Percentiles rank a stretch among this genome's conserved stretches.
phyloP scores from a whole-genome alignment of 2,113 vertebrate species.

The Eulacestoma nigropectus region DNA sequence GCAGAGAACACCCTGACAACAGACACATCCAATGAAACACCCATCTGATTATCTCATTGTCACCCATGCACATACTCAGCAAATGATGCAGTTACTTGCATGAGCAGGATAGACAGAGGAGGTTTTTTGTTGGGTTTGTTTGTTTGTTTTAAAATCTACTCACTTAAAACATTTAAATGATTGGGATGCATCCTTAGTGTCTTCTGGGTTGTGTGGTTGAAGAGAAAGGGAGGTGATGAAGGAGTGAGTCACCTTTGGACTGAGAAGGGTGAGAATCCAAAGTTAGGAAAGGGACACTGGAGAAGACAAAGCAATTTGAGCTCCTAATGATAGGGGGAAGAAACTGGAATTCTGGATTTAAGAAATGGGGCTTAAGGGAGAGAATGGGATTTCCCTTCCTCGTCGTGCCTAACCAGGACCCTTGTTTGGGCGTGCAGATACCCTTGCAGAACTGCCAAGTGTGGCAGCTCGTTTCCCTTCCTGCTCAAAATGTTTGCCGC shows the following conservation, averaged over 20 bases:
- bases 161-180: background rate
- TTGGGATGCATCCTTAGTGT: background rate
- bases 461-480: background rate
- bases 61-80: background rate
- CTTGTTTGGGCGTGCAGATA: background rate
- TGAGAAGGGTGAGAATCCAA: background rate
- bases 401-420: fast-evolving
- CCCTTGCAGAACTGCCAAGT: background rate
- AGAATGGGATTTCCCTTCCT: background rate
- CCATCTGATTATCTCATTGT: background rate
- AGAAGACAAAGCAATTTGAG: background rate
- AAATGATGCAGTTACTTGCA: background rate
- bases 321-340: background rate
- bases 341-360: background rate
- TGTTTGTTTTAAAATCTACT: background rate
- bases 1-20: background rate
- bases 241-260: background rate
- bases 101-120: no score
- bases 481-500: background rate
- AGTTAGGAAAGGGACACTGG: background rate
- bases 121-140: background rate
- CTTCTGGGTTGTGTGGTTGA: background rate
- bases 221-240: background rate
- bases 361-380: background rate
- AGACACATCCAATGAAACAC: background rate